Evolutionary conservation across 2,113 vertebrate genomes (phyloP).

Genomic region (Excalfactoria chinensis): DNA sequence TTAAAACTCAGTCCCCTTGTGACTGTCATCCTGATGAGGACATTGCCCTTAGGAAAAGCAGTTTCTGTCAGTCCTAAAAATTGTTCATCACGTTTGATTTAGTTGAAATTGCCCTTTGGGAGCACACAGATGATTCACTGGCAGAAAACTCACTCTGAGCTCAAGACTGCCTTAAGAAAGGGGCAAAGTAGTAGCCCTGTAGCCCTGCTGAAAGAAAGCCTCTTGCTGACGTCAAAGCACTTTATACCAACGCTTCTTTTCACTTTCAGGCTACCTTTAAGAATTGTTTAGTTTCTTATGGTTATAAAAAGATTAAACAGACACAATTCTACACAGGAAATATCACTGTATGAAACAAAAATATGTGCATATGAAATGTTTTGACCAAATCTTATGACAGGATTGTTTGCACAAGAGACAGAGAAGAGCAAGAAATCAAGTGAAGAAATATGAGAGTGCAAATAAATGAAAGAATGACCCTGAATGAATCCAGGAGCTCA

Average conservation of each 20-base stretch:
- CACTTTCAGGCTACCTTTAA: not conserved
- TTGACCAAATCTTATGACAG: not conserved
- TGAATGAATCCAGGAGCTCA: not conserved
- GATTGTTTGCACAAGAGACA: not conserved
- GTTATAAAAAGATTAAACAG: not conserved
- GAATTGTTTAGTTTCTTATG: not conserved
- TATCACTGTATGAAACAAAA: not conserved
- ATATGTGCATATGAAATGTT: not conserved
- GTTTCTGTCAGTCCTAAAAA: slow-evolving; percentile 16
- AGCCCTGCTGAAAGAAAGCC: not conserved
- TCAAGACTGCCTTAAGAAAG: slow-evolving; percentile 4
- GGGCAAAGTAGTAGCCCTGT: not conserved
- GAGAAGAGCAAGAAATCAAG: not conserved
- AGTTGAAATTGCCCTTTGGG: slow-evolving; percentile 4
- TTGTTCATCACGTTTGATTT: slow-evolving; percentile 27
- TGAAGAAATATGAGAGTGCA: not conserved
- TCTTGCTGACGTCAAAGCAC: not conserved
- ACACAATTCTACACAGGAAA: not conserved
- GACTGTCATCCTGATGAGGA: slow-evolving; percentile 20
- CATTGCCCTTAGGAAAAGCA: not conserved
- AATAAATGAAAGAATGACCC: not conserved
- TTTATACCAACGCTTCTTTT: not conserved
- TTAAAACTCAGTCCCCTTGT: not conserved
- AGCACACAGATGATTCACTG: slow-evolving; percentile 15
- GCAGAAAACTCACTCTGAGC: not conserved